phyloP scores from a whole-genome alignment of 2,113 vertebrate species.

The Brienomyrus brachyistius region DNA sequence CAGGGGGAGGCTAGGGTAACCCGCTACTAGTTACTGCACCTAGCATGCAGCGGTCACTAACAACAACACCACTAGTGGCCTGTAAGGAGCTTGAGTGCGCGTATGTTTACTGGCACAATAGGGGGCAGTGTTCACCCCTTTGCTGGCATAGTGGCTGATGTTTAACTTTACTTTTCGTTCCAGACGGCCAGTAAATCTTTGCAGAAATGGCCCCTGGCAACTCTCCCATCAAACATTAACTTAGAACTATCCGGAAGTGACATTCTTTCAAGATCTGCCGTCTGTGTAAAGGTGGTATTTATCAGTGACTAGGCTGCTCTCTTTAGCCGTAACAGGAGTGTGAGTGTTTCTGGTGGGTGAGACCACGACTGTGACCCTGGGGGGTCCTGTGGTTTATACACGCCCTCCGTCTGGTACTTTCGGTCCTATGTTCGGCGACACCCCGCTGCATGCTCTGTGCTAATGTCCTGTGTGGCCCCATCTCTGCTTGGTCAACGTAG shows the following conservation, averaged over 20 bases:
- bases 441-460: not conserved
- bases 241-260: not conserved
- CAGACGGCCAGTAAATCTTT: not conserved
- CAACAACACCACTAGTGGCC: not conserved
- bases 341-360: not conserved
- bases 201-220: slow-evolving; percentile 7
- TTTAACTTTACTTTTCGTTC: slow-evolving; percentile 27
- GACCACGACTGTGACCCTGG: not conserved
- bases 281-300: not conserved
- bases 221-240: slow-evolving; percentile 22
- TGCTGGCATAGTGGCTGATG: slow-evolving; percentile 23
- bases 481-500: not conserved
- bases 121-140: slow-evolving; percentile 15
- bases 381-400: not conserved
- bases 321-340: not conserved
- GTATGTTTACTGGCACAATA: slow-evolving; percentile 1
- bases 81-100: not conserved
- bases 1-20: not conserved
- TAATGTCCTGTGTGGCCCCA: not conserved
- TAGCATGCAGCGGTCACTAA: not conserved
- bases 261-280: not conserved
- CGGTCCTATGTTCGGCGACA: too few relatives aligned
- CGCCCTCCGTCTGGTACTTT: not conserved
- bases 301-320: not conserved
- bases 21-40: not conserved